phyloP scores from a whole-genome alignment of 2,888 invertebrate species.

The Acleris literana region DNA sequence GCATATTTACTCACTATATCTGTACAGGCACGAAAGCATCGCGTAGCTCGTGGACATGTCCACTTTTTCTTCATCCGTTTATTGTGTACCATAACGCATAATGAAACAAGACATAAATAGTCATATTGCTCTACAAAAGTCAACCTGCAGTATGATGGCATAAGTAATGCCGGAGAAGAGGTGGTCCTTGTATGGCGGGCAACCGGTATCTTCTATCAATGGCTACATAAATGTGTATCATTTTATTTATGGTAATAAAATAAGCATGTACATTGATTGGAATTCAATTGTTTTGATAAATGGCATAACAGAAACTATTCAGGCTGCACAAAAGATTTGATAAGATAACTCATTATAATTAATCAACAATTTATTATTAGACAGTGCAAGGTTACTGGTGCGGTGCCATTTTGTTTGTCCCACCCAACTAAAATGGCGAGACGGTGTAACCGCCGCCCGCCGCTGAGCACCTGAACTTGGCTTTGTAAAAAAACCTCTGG shows the following conservation, averaged over 20 bases:
- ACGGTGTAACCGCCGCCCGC: conserved; percentile 28
- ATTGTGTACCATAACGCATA: conserved; percentile 7
- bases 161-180: conserved; percentile 4
- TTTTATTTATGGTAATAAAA: neutral
- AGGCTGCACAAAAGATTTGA: conserved; percentile 10
- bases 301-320: conserved; percentile 1
- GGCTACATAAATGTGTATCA: too few relatives aligned
- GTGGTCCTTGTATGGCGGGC: conserved; percentile 6
- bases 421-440: conserved; percentile 9
- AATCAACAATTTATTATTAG: conserved; percentile 21
- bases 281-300: conserved; percentile 7
- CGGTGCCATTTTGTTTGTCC: neutral
- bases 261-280: neutral
- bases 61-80: conserved; percentile 8
- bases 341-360: conserved; percentile 21
- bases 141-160: neutral
- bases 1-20: too few relatives aligned
- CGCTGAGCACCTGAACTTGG: conserved; percentile 55
- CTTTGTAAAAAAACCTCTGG: conserved; percentile 49
- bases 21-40: neutral
- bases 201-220: conserved; percentile 4
- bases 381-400: conserved; percentile 13
- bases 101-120: conserved; percentile 15
- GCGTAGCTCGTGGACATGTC: neutral
- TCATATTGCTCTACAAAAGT: conserved; percentile 8